Evolutionary conservation across 2,888 invertebrate genomes (phyloP).

Genomic region (Eristalis pertinax): DNA sequence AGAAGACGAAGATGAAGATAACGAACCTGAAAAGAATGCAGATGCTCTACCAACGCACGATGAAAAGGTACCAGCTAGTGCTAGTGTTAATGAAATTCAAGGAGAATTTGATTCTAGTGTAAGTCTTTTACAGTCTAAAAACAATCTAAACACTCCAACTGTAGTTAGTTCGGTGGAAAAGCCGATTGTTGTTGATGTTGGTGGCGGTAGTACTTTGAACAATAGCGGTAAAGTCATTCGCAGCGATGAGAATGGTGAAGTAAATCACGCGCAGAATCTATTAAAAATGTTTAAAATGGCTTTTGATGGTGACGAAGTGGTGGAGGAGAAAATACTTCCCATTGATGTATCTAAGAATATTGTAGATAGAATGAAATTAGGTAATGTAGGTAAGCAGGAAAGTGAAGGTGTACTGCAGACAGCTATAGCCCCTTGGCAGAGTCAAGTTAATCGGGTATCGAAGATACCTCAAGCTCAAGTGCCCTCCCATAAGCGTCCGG

Average conservation of each 20-base stretch:
- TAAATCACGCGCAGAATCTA: constrained; percentile 79
- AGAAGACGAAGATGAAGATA: constrained; percentile 54
- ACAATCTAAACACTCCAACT: constrained; percentile 64
- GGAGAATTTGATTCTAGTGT: constrained; percentile 72
- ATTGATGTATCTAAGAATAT: constrained; percentile 1
- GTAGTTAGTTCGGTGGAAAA: constrained; percentile 72
- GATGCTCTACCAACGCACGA: constrained; percentile 20
- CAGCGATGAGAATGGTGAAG: constrained; percentile 74
- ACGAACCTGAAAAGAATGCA: constrained; percentile 72
- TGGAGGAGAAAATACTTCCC: constrained; percentile 12
- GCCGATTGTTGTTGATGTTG: constrained; percentile 66
- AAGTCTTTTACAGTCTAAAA: constrained; percentile 69
- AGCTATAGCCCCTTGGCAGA: constrained; percentile 40
- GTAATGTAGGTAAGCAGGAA: not conserved
- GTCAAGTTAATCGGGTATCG: constrained; percentile 10
- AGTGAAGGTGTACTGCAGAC: not conserved
- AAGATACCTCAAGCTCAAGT: constrained; percentile 25
- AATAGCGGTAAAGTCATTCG: constrained; percentile 50
- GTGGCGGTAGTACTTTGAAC: constrained; percentile 57
- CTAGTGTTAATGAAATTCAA: constrained; percentile 65
- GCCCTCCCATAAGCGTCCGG: not conserved
- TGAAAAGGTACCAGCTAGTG: constrained; percentile 63
- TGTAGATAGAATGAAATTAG: constrained; percentile 7
- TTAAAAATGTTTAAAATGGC: constrained; percentile 80
- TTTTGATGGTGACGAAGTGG: constrained; percentile 73